phyloP scores from a whole-genome alignment of 2,113 vertebrate genomes.

The Xiphorhynchus elegans region DNA sequence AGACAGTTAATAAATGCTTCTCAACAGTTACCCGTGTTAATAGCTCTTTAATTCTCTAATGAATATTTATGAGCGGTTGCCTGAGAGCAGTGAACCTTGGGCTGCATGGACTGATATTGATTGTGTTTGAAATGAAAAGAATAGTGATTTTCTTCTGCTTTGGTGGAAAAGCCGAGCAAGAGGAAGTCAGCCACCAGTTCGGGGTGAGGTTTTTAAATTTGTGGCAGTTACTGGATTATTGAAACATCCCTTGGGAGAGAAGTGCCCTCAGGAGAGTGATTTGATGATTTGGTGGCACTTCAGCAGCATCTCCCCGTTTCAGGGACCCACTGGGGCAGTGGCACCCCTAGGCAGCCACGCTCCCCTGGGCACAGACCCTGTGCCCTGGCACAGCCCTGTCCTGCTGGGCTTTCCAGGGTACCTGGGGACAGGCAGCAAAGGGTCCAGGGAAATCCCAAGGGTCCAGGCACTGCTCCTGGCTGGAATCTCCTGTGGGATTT shows the following conservation, averaged over 20 bases:
- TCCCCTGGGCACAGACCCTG: fast-evolving
- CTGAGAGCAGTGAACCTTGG: not conserved
- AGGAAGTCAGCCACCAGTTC: not conserved
- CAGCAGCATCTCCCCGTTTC: fast-evolving
- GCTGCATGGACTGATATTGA: not conserved
- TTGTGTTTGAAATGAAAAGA: not conserved
- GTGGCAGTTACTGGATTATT: not conserved
- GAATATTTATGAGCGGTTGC: not conserved
- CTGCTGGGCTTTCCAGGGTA: not conserved
- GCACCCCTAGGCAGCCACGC: not conserved
- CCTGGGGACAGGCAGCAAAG: not conserved
- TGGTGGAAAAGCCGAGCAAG: not conserved
- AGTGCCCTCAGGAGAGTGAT: not conserved
- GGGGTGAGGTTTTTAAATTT: not conserved
- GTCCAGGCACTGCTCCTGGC: fast-evolving
- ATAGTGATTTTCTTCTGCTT: not conserved
- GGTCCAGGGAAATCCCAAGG: not conserved
- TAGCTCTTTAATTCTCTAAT: constrained; percentile 40
- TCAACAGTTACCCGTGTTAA: constrained; percentile 3
- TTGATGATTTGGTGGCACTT: not conserved
- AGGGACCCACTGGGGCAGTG: fast-evolving
- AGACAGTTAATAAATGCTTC: constrained; percentile 32
- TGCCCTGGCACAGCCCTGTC: not conserved
- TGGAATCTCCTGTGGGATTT: not conserved
- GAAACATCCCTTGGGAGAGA: not conserved